Conservation (phyloP, 2,113 vertebrate species). For the Scatophagus argus region DNA sequence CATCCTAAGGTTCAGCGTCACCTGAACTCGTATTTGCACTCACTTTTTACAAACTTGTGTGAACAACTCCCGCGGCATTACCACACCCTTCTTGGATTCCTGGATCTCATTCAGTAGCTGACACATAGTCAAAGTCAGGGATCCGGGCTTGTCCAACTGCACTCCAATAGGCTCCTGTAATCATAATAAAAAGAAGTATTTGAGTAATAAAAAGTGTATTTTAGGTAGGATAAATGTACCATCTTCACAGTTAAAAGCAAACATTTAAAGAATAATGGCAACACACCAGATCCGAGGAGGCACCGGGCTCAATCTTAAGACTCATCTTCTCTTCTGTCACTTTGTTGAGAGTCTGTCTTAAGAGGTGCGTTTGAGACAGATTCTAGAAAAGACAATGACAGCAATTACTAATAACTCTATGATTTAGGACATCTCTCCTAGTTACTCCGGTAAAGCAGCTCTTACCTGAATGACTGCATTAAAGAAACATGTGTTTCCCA, state of each 20-base stretch:
- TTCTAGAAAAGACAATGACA: constrained; percentile 82
- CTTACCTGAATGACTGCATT: constrained; percentile 97
- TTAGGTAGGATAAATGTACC: not conserved
- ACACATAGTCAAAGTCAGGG: constrained; percentile 93
- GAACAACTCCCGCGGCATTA: constrained; percentile 94
- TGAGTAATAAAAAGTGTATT: not conserved
- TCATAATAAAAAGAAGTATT: constrained; percentile 2
- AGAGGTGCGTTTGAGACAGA: constrained; percentile 92
- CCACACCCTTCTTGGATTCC: constrained; percentile 88
- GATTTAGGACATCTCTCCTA: not conserved
- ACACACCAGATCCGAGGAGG: constrained; percentile 77
- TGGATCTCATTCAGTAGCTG: constrained; percentile 93
- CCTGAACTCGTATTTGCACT: constrained; percentile 62
- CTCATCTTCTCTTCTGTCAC: constrained; percentile 85
- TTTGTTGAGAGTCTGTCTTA: constrained; percentile 89
- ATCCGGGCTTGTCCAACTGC: constrained; percentile 88
- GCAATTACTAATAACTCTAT: not conserved
- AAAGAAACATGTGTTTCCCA: constrained; percentile 98
- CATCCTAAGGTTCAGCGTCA: not conserved
- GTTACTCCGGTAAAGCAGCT: not conserved
- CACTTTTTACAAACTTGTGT: constrained; percentile 99
- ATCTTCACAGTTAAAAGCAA: not conserved
- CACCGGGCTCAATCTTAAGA: constrained; percentile 83
- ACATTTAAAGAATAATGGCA: not conserved
- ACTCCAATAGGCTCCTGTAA: constrained; percentile 88